Conservation (phyloP, 2,113 vertebrate genomes). For the Chlamydotis undulata region DNA sequence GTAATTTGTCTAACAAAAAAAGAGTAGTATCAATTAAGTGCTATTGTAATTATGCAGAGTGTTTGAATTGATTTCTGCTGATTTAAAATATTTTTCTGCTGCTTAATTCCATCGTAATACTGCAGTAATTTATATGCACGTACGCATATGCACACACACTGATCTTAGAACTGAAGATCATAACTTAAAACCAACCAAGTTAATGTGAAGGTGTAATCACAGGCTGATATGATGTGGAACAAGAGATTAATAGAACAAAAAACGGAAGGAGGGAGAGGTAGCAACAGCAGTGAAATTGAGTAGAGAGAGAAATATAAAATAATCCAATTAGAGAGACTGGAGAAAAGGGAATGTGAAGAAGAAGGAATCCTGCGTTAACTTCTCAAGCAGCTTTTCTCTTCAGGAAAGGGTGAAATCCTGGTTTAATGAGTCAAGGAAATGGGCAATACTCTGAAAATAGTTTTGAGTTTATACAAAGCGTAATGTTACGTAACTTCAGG, state of each 20-base stretch:
- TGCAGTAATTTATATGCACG: neutral
- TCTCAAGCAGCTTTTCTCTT: neutral
- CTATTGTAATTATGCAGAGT: neutral
- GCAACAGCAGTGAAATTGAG: neutral
- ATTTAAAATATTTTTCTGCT: neutral
- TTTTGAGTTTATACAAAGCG: neutral
- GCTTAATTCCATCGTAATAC: neutral
- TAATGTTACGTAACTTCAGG: neutral
- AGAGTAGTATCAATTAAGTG: neutral
- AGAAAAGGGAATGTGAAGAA: neutral
- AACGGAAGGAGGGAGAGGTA: neutral
- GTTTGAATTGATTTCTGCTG: neutral
- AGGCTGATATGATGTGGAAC: neutral
- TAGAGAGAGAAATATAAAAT: neutral
- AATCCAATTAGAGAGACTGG: neutral
- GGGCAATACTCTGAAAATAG: neutral
- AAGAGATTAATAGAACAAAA: neutral
- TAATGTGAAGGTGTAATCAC: neutral
- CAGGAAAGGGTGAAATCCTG: neutral
- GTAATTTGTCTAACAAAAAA: neutral
- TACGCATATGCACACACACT: neutral
- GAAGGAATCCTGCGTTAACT: neutral
- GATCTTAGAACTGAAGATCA: neutral
- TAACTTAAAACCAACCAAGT: neutral
- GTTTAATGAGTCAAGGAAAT: neutral